These are phyloP conservation scores for Acanthopagrus latus DNA, from an alignment of 2,797 vertebrate species.

Conservation along the genomic window DNA sequence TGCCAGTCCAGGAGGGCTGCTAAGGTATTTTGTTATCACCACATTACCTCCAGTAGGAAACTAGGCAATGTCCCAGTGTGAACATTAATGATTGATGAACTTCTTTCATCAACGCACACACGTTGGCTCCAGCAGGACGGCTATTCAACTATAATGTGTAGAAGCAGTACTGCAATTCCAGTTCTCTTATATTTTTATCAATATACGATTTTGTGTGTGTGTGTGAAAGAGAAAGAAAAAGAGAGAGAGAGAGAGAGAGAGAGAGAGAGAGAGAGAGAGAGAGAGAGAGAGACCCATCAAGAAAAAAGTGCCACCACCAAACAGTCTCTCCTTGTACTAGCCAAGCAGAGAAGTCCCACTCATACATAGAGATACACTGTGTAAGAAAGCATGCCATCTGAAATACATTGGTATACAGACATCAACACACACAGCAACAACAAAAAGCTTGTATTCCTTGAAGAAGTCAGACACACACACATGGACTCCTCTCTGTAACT, in stretches of 20 bases:
- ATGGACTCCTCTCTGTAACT: background rate
- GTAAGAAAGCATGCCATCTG: slow-evolving; percentile 26
- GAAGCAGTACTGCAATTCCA: background rate
- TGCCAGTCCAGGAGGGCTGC: slow-evolving; percentile 35
- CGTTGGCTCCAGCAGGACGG: background rate
- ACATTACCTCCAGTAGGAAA: slow-evolving; percentile 47
- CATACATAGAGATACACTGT: slow-evolving; percentile 37
- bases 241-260: background rate
- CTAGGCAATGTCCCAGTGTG: slow-evolving; percentile 57
- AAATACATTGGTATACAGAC: slow-evolving; percentile 13
- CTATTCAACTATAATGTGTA: slow-evolving; percentile 12
- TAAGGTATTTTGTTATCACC: slow-evolving; percentile 68
- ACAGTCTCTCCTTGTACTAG: slow-evolving; percentile 42
- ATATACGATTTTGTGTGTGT: background rate
- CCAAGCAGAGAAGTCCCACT: slow-evolving; percentile 39
- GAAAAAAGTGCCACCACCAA: slow-evolving; percentile 12
- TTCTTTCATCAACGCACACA: slow-evolving; percentile 35
- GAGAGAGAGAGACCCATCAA: background rate
- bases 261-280: background rate
- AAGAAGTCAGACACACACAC: slow-evolving; percentile 3
- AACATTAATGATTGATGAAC: slow-evolving; percentile 81
- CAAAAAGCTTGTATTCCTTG: slow-evolving; percentile 6
- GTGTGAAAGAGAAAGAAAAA: background rate
- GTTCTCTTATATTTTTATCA: background rate
- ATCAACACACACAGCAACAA: slow-evolving; percentile 7